Percentiles rank a stretch among this genome's conserved stretches.
These are phyloP conservation scores for Chrysemys picta DNA, from an alignment of 2,113 vertebrate genomes.

Conservation along the genomic window DNA sequence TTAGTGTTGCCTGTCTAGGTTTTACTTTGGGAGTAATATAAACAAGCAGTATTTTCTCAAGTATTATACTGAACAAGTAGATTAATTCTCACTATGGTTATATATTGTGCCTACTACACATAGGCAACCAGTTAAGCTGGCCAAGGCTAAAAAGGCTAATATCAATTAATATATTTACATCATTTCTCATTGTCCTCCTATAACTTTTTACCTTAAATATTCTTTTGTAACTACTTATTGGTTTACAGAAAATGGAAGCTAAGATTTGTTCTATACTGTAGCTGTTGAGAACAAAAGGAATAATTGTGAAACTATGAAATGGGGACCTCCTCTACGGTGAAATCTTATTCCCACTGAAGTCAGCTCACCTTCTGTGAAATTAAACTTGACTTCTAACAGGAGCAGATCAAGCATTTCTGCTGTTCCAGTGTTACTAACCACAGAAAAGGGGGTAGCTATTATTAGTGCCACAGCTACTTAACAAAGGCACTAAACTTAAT, in stretches of 20 bases:
- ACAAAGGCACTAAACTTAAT: fast-evolving
- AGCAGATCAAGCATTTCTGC: not conserved
- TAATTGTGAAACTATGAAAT: not conserved
- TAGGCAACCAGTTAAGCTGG: not conserved
- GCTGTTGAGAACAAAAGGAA: not conserved
- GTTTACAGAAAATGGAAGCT: not conserved
- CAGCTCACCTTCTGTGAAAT: not conserved
- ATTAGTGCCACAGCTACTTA: not conserved
- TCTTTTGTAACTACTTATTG: not conserved
- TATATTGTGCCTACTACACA: not conserved
- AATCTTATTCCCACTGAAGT: not conserved
- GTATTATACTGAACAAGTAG: fast-evolving
- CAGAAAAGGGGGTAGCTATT: not conserved
- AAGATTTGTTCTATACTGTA: not conserved
- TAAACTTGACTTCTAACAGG: fast-evolving
- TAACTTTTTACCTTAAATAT: not conserved
- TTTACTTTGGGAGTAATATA: not conserved
- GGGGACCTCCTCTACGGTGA: not conserved
- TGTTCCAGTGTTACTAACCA: not conserved
- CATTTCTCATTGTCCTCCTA: not conserved
- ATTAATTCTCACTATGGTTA: not conserved
- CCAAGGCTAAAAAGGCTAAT: not conserved
- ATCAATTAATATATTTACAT: not conserved
- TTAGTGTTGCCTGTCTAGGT: not conserved
- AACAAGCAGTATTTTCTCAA: not conserved